These are phyloP conservation scores for Catharus ustulatus DNA, from an alignment of 2,797 vertebrate species.

Conservation along the genomic window DNA sequence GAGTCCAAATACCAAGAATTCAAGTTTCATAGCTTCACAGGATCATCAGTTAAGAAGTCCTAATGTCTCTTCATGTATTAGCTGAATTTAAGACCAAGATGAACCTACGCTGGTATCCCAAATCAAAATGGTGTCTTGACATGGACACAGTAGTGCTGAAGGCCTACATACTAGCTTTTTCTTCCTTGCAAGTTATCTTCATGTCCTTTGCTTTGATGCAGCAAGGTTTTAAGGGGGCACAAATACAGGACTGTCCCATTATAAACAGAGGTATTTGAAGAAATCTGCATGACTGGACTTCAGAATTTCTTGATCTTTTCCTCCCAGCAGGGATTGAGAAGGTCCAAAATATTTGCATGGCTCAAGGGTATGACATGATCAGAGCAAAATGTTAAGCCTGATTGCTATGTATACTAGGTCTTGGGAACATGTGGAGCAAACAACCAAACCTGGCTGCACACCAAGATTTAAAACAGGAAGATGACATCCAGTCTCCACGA, in stretches of 20 bases:
- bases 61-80: neutral
- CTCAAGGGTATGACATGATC: conserved; percentile 8
- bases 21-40: neutral
- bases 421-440: conserved; percentile 7
- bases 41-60: neutral
- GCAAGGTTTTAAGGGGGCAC: neutral
- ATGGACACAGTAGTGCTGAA: neutral
- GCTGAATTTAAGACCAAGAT: neutral
- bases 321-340: neutral
- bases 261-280: neutral
- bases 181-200: conserved; percentile 2
- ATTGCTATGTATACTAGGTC: conserved; percentile 29
- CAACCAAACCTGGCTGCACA: conserved; percentile 54
- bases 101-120: neutral
- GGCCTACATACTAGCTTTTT: neutral
- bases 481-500: conserved; percentile 43
- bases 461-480: conserved; percentile 59
- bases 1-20: neutral
- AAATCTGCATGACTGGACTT: neutral
- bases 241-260: neutral
- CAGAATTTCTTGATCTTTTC: conserved; percentile 26
- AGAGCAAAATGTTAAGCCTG: conserved; percentile 58
- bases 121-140: neutral
- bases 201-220: neutral
- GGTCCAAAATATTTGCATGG: conserved; percentile 2